These are phyloP conservation scores for Mythimna impura DNA, from an alignment of 2,888 invertebrate species.

Conservation along the genomic window DNA sequence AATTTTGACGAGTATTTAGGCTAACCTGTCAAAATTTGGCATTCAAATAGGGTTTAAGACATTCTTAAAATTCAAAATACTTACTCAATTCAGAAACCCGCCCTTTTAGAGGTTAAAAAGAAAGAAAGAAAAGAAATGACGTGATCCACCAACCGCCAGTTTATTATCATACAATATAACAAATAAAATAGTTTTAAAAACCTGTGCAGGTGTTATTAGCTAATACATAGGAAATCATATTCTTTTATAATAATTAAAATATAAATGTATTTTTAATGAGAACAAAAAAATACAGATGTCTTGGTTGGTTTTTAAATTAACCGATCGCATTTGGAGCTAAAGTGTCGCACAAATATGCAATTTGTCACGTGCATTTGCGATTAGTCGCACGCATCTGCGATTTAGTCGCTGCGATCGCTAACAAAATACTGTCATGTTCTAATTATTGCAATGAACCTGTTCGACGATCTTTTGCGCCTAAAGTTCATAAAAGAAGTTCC, in stretches of 20 bases:
- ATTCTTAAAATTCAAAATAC: too few relatives aligned
- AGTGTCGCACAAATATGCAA: not conserved
- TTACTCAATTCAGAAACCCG: too few relatives aligned
- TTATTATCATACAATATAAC: slow-evolving; percentile 74
- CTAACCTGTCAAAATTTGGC: too few relatives aligned
- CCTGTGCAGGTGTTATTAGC: slow-evolving; percentile 66
- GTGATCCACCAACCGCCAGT: slow-evolving; percentile 72
- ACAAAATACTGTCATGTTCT: slow-evolving; percentile 59
- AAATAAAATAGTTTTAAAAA: slow-evolving; percentile 72
- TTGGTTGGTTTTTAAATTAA: slow-evolving; percentile 57
- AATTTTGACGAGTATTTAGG: too few relatives aligned
- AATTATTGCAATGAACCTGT: slow-evolving; percentile 53
- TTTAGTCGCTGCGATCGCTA: slow-evolving; percentile 29
- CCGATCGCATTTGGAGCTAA: slow-evolving; percentile 38
- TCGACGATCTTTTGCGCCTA: slow-evolving; percentile 37
- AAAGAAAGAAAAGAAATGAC: slow-evolving; percentile 42
- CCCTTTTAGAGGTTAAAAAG: not conserved
- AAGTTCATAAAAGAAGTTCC: slow-evolving; percentile 31
- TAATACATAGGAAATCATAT: slow-evolving; percentile 69
- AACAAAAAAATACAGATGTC: slow-evolving; percentile 57
- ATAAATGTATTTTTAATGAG: slow-evolving; percentile 60
- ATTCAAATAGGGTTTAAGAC: too few relatives aligned
- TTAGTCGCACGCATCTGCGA: slow-evolving; percentile 4
- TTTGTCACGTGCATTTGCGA: too few relatives aligned
- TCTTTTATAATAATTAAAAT: slow-evolving; percentile 62